phyloP scores from a whole-genome alignment of 2,888 invertebrate genomes.

The Euclidia mi region DNA sequence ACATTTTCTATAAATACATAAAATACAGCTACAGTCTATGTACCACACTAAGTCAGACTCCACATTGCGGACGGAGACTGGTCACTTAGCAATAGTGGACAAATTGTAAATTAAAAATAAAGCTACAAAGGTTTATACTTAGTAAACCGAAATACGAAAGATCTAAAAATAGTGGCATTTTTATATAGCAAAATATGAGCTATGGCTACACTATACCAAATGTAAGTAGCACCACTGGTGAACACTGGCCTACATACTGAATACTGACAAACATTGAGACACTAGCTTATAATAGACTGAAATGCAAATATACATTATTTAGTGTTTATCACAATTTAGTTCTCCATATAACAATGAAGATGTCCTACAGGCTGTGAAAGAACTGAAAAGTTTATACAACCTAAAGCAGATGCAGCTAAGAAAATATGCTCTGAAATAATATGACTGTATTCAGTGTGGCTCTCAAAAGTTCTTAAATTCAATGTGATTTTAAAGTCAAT shows the following conservation, averaged over 20 bases:
- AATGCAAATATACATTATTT: too few relatives aligned
- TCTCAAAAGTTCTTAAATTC: too few relatives aligned
- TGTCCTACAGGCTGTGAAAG: too few relatives aligned
- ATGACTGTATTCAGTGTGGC: too few relatives aligned
- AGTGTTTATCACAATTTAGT: too few relatives aligned
- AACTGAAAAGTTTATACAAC: too few relatives aligned
- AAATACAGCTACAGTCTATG: conserved; percentile 46
- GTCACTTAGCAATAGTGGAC: conserved; percentile 32
- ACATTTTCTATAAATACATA: conserved; percentile 45
- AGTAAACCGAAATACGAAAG: conserved; percentile 47
- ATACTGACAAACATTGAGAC: too few relatives aligned
- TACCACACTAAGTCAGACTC: conserved; percentile 46
- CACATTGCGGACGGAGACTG: conserved; percentile 38
- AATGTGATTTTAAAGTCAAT: too few relatives aligned
- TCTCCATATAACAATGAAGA: too few relatives aligned
- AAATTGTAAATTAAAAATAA: conserved; percentile 47
- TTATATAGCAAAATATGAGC: neutral
- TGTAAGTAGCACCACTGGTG: conserved; percentile 16
- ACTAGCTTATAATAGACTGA: too few relatives aligned
- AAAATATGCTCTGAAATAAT: too few relatives aligned
- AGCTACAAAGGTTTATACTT: conserved; percentile 44
- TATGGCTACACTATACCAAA: neutral
- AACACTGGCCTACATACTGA: neutral
- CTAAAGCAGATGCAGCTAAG: too few relatives aligned
- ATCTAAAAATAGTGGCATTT: conserved; percentile 28